These are phyloP conservation scores for Catamblyrhynchus diadema DNA, from an alignment of 2,797 vertebrate genomes.

Conservation along the genomic window DNA sequence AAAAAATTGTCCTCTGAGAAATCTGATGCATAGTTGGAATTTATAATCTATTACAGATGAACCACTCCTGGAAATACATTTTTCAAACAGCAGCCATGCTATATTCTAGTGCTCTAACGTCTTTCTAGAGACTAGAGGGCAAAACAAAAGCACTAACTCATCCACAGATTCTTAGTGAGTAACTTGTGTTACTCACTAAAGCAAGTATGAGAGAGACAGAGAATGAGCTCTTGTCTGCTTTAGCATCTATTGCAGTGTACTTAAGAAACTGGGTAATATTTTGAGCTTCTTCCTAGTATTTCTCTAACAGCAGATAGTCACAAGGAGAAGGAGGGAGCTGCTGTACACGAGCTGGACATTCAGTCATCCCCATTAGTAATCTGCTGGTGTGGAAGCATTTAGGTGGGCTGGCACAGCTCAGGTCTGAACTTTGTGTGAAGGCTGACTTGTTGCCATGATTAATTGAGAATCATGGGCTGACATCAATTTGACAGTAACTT, in stretches of 20 bases:
- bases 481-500: not conserved
- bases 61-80: not conserved
- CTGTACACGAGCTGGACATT: fast-evolving
- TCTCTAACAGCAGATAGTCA: not conserved
- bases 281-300: not conserved
- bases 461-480: not conserved
- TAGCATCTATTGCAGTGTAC: not conserved
- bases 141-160: not conserved
- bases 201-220: not conserved
- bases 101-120: not conserved
- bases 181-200: fast-evolving
- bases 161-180: fast-evolving
- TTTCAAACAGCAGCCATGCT: not conserved
- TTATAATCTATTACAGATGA: not conserved
- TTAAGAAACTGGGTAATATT: not conserved
- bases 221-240: not conserved
- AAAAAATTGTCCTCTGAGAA: not conserved
- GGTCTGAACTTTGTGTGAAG: not conserved
- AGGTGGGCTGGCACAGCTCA: not conserved
- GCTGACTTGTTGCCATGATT: not conserved
- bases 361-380: fast-evolving
- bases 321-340: not conserved
- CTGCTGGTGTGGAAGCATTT: not conserved
- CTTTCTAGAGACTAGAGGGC: not conserved
- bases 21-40: not conserved